Evolutionary conservation across 2,797 vertebrate genomes (phyloP), one percentile per base, ranked within the genome.

Genomic region (Amphiprion clarkii): DNA sequence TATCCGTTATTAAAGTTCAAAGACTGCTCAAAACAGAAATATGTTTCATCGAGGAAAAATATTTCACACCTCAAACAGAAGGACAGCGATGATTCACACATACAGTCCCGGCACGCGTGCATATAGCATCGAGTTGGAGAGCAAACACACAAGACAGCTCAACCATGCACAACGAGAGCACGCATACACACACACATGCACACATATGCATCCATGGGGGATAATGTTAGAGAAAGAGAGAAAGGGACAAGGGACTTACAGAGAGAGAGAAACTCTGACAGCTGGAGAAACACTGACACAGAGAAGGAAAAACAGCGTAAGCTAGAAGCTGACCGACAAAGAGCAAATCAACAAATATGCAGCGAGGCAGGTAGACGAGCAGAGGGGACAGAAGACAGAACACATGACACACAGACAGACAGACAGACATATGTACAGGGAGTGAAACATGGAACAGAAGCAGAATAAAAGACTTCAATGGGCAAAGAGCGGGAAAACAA

Each of bases 221-320:
- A 69, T 79, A 48, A 13, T 21, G 33, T 52, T 9, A 71, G 72
- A 83, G 72, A 81, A 46, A 87, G 58, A 80, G 59, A 84, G 74
- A 82, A 83, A 84, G 74, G 53, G 76, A 88, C 81, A 82, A 84
- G 70, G 60, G 84, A 94, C 93, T 93, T 93, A 93, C 93, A 94
- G 92, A 93, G 46, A 93, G 83, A 92, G 93, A 92, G 85, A 93
- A 92, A 93, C 90, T 92, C 90, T 94, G 92, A 93, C 93, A 93
- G 91, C 93, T 89, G 75, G 92, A 92, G 86, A 93, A 90, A 92
- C 93, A 93, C 93, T 94, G 88, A 90, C 77, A 77, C 68, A 74
- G 78, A 93, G 86, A 90, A 92, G 84, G 79, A 89, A 53, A 83
- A 90, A 86, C 74, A 84, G 78, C 14, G 14, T 91, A 78, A 89